phyloP scores from a whole-genome alignment of 2,797 vertebrate species.

The Scolopax rusticola region DNA sequence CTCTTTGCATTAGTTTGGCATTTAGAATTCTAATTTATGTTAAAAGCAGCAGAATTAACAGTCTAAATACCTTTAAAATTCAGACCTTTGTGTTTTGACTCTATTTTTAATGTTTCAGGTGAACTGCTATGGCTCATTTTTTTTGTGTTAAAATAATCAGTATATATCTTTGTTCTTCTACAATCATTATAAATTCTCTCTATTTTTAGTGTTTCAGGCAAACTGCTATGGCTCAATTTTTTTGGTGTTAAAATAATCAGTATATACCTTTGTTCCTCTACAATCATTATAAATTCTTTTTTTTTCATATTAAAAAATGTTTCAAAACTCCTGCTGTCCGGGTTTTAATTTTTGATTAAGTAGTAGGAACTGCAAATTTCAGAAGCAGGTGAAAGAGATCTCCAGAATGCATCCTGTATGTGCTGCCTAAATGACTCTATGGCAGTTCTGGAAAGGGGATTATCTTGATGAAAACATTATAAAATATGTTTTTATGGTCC shows the following conservation, averaged over 20 bases:
- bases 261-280: background rate
- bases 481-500: background rate
- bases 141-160: background rate
- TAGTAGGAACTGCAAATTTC: background rate
- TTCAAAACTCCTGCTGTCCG: background rate
- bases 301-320: background rate
- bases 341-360: background rate
- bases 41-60: background rate
- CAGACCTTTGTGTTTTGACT: background rate
- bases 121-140: background rate
- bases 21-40: background rate
- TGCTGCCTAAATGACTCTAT: background rate
- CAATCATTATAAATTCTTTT: background rate
- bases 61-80: background rate
- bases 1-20: background rate
- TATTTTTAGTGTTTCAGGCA: background rate
- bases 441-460: background rate
- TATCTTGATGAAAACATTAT: background rate
- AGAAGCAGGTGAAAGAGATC: background rate
- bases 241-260: background rate
- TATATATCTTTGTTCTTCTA: background rate
- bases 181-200: background rate
- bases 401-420: background rate
- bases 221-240: background rate
- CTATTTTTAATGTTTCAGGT: background rate